phyloP scores from a whole-genome alignment of 2,888 invertebrate species.

The Pristionchus fissidentatus region DNA sequence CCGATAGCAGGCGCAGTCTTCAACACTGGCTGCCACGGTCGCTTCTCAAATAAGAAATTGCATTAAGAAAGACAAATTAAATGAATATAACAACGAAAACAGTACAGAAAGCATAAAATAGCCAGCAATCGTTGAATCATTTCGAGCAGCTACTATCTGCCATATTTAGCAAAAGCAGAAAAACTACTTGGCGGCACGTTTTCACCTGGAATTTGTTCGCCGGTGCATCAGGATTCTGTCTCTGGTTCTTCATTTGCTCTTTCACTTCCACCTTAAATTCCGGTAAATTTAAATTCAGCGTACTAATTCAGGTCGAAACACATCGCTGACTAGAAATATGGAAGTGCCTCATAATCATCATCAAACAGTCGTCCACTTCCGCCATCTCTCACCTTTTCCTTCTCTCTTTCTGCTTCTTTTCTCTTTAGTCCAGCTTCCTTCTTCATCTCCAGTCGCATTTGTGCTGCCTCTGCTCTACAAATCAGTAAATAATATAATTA shows the following conservation, averaged over 20 bases:
- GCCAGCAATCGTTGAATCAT: no score
- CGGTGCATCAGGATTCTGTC: background rate
- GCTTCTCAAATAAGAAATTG: background rate
- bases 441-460: constrained; percentile 11
- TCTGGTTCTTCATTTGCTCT: background rate
- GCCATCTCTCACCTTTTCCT: background rate
- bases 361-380: background rate
- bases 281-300: background rate
- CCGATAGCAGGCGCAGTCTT: background rate
- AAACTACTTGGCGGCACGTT: background rate
- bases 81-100: no score
- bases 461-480: background rate
- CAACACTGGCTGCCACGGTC: constrained; percentile 18
- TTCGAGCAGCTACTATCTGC: no score
- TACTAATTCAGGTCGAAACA: no score
- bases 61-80: no score
- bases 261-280: background rate
- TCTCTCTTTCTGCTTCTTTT: background rate
- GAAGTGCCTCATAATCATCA: no score
- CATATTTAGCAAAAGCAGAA: no score
- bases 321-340: no score
- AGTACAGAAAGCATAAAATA: background rate
- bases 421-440: background rate
- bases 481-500: no score
- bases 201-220: background rate